phyloP scores from a whole-genome alignment of 35 echinoderm and acorn worm genomes.

The Nesometra sesokonis region DNA sequence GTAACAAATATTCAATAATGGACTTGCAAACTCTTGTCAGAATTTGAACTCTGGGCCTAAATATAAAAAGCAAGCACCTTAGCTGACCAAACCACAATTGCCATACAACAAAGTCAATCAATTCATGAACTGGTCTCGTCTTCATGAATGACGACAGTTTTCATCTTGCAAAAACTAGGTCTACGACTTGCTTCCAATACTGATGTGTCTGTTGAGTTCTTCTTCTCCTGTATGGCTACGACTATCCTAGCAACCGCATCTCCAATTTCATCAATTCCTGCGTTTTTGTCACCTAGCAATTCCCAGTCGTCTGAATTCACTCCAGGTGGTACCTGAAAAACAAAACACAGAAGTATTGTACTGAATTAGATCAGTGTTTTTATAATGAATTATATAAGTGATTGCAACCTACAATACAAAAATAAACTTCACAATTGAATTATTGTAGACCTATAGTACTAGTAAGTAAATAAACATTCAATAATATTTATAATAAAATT shows the following conservation, averaged over 20 bases:
- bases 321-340: slow-evolving; percentile 43
- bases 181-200: slow-evolving; percentile 18
- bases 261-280: slow-evolving; percentile 19
- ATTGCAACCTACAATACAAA: background rate
- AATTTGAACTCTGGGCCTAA: no score
- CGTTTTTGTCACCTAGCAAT: slow-evolving; percentile 36
- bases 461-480: background rate
- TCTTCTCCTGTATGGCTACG: slow-evolving; percentile 35
- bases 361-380: background rate
- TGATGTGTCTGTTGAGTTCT: slow-evolving; percentile 27
- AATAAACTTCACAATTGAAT: background rate
- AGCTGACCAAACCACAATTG: no score
- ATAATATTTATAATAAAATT: no score
- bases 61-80: no score
- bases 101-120: no score
- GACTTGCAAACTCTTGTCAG: no score
- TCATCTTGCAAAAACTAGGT: background rate
- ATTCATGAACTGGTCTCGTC: background rate
- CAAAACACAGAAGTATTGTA: background rate
- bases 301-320: slow-evolving; percentile 48
- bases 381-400: background rate
- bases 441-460: background rate
- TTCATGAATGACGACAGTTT: background rate
- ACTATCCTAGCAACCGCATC: slow-evolving; percentile 55
- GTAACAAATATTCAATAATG: no score